A percentile compares a stretch with the other conserved stretches of the same genome.
Evolutionary conservation across 2,888 invertebrate species (phyloP).

Genomic region (Drosophila maculinotata): DNA sequence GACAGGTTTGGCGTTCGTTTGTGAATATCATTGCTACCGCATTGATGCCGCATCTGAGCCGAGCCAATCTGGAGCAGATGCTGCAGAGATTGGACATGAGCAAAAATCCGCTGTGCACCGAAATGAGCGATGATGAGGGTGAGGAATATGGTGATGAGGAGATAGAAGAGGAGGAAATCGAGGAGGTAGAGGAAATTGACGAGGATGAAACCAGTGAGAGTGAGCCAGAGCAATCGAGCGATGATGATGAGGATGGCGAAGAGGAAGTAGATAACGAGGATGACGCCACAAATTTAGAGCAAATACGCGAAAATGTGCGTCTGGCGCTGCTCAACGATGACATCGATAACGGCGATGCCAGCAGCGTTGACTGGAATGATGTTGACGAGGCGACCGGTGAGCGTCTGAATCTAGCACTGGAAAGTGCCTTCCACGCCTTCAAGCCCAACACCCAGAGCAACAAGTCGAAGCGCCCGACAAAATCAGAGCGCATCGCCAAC

Average conservation of each 20-base stretch:
- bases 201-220: no score
- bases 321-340: conserved; percentile 36
- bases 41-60: conserved; percentile 39
- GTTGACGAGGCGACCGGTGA: conserved; percentile 60
- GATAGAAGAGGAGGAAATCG: neutral
- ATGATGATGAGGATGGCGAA: conserved; percentile 11
- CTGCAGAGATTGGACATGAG: conserved; percentile 49
- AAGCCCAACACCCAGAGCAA: conserved; percentile 13
- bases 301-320: conserved; percentile 65
- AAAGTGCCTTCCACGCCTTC: conserved; percentile 50
- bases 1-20: conserved; percentile 54
- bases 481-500: conserved; percentile 52
- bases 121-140: conserved; percentile 11
- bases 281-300: conserved; percentile 19
- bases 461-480: conserved; percentile 39
- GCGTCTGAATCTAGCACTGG: conserved; percentile 62
- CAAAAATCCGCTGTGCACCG: conserved; percentile 47
- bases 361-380: conserved; percentile 74
- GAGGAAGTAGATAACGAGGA: conserved; percentile 3
- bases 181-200: neutral
- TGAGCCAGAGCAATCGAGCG: conserved; percentile 12
- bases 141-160: conserved; percentile 2
- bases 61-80: conserved; percentile 50
- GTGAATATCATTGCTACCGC: conserved; percentile 29
- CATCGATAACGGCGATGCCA: conserved; percentile 33